These are phyloP conservation scores for Nasua narica DNA, from an alignment of 2,797 vertebrate genomes.

Conservation along the genomic window DNA sequence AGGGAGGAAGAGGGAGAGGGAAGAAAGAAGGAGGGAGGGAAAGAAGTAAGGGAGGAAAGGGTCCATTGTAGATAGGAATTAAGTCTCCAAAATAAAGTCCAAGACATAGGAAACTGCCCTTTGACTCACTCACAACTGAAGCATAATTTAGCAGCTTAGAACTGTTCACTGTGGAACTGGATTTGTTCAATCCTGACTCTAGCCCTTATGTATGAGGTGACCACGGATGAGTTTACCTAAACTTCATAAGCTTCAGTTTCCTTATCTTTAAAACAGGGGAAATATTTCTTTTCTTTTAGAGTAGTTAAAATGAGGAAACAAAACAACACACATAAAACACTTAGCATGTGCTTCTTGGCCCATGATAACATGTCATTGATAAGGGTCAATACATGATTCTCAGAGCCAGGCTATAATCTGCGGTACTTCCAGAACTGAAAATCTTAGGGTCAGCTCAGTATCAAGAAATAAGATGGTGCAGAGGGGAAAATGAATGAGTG, in stretches of 20 bases:
- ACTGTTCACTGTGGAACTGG: neutral
- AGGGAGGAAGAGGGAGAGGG: fast-evolving
- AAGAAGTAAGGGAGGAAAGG: too few species aligned
- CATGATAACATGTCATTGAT: neutral
- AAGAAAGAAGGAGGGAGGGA: fast-evolving
- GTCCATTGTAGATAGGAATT: neutral
- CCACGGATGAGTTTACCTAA: neutral
- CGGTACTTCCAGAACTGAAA: neutral
- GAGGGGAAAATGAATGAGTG: neutral
- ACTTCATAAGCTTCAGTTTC: neutral
- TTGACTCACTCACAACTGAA: neutral
- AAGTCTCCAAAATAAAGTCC: neutral
- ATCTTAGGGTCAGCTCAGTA: neutral
- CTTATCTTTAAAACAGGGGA: neutral
- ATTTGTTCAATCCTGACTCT: neutral
- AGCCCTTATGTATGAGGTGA: neutral
- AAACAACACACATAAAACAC: neutral
- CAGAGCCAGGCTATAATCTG: neutral
- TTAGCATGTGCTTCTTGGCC: neutral
- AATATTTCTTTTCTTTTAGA: neutral
- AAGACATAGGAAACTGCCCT: neutral
- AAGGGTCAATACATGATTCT: neutral
- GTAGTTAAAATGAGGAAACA: neutral
- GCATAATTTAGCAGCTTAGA: neutral
- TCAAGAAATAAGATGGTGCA: neutral